phyloP scores from a whole-genome alignment of 2,797 vertebrate species.

The Gymnothorax javanicus region DNA sequence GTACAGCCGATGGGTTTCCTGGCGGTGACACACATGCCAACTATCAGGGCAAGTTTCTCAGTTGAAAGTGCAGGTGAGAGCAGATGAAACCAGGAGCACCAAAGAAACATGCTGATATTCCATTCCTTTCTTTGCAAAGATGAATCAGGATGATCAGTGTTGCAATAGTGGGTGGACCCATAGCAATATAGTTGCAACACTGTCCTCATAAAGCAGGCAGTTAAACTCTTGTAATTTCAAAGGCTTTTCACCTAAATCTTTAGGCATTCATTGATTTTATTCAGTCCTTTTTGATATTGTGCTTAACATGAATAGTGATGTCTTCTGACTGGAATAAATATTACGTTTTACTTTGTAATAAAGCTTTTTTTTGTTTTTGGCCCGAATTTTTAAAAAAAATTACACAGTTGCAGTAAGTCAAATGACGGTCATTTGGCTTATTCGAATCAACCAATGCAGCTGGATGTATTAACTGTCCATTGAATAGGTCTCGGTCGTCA shows the following conservation, averaged over 20 bases:
- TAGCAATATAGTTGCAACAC: neutral
- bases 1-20: conserved; percentile 91
- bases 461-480: neutral
- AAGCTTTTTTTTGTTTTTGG: neutral
- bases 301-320: neutral
- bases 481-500: neutral
- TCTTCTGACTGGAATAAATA: neutral
- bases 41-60: neutral
- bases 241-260: neutral
- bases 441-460: neutral
- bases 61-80: neutral
- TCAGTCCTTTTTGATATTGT: neutral
- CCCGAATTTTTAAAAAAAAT: neutral
- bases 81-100: neutral
- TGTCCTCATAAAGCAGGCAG: neutral
- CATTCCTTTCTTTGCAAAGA: neutral
- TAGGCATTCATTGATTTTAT: neutral
- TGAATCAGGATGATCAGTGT: neutral
- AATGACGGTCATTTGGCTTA: neutral
- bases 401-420: neutral
- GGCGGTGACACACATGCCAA: conserved; percentile 16
- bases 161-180: neutral
- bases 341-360: neutral
- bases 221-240: neutral
- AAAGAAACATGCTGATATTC: neutral